These are phyloP conservation scores for Tanytarsus gracilentus DNA, from an alignment of 2,888 invertebrate genomes.

Conservation along the genomic window DNA sequence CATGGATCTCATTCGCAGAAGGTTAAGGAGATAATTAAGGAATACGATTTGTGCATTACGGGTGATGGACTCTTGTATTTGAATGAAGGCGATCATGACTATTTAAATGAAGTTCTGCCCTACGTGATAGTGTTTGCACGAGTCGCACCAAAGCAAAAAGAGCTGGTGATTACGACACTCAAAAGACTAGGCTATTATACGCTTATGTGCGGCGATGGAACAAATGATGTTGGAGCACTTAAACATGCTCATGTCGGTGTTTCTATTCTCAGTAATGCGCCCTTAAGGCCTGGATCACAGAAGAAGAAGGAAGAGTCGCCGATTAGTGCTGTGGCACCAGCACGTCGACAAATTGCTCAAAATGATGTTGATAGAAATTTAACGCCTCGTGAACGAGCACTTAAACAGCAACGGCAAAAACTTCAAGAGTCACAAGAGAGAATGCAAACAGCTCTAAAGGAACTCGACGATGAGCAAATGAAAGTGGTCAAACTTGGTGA, in stretches of 20 bases:
- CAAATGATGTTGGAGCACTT: constrained; percentile 97
- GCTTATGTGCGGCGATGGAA: constrained; percentile 99
- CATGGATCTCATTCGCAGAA: constrained; percentile 34
- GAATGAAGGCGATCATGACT: constrained; percentile 51
- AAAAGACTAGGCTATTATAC: constrained; percentile 82
- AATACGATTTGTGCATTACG: constrained; percentile 89
- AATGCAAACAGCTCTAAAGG: constrained; percentile 55
- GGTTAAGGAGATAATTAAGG: constrained; percentile 52
- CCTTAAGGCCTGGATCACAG: constrained; percentile 47
- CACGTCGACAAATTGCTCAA: constrained; percentile 31
- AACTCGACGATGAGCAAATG: constrained; percentile 78
- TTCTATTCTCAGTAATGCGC: constrained; percentile 76
- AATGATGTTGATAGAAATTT: constrained; percentile 35
- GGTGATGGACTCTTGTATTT: constrained; percentile 78
- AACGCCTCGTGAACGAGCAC: constrained; percentile 38
- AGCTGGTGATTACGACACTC: constrained; percentile 81
- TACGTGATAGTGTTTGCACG: constrained; percentile 88
- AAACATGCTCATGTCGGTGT: constrained; percentile 98
- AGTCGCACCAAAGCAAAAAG: constrained; percentile 98
- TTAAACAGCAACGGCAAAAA: constrained; percentile 39
- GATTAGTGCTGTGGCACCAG: constrained; percentile 33
- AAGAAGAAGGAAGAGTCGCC: constrained; percentile 32
- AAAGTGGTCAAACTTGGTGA: constrained; percentile 93
- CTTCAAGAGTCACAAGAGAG: constrained; percentile 37
- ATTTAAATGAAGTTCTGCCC: constrained; percentile 67